Evolutionary conservation across 2,113 vertebrate genomes (phyloP).

Genomic region (Poicephalus gulielmi): DNA sequence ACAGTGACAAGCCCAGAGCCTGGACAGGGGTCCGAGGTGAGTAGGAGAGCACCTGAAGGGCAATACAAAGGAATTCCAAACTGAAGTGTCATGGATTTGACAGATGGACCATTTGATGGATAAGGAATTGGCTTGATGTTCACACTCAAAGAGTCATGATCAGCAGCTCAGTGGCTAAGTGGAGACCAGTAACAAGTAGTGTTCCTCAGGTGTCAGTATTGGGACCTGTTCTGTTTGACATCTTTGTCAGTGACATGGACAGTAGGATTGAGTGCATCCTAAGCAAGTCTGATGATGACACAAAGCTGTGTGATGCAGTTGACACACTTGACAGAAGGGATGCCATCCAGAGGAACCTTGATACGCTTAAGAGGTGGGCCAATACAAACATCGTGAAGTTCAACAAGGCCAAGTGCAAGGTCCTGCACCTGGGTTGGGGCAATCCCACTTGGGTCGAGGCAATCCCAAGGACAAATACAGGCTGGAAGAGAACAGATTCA

Average conservation of each 20-base stretch:
- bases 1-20: not conserved
- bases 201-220: not conserved
- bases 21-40: not conserved
- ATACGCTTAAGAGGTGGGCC: not conserved
- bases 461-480: not conserved
- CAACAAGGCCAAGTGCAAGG: not conserved
- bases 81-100: not conserved
- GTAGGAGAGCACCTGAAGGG: not conserved
- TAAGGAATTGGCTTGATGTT: not conserved
- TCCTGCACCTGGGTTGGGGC: not conserved
- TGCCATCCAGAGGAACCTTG: not conserved
- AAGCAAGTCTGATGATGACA: not conserved
- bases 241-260: not conserved
- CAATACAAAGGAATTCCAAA: not conserved
- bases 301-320: not conserved
- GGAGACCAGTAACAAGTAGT: not conserved
- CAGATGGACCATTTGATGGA: not conserved
- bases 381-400: not conserved
- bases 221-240: not conserved
- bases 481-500: not conserved
- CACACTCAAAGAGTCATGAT: not conserved
- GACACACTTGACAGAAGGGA: not conserved
- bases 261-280: not conserved
- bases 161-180: not conserved
- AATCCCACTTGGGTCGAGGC: not conserved